Conservation (phyloP, 2,888 invertebrate species). For the Chrysotoxum bicinctum region DNA sequence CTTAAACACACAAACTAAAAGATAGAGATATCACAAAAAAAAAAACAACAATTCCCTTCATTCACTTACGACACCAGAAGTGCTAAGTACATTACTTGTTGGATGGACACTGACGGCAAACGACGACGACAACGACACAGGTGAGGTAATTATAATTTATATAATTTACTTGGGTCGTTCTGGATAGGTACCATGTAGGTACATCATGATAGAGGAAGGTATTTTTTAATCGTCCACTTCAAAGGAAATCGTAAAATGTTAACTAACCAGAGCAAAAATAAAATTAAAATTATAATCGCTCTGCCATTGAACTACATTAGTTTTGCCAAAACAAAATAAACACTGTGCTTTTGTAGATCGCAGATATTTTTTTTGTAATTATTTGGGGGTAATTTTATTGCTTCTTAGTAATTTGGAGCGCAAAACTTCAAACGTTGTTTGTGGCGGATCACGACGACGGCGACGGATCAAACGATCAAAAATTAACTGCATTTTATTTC, state of each 20-base stretch:
- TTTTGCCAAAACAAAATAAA: constrained; percentile 46
- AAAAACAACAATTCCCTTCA: constrained; percentile 28
- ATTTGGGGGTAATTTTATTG: constrained; percentile 60
- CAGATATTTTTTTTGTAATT: constrained; percentile 27
- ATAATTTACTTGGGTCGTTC: constrained; percentile 12
- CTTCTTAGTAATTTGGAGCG: constrained; percentile 40
- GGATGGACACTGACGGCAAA: neutral
- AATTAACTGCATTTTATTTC: constrained; percentile 20
- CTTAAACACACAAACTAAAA: constrained; percentile 44
- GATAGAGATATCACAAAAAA: neutral
- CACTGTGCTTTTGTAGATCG: neutral
- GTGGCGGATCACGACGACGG: constrained; percentile 23
- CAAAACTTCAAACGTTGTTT: constrained; percentile 58
- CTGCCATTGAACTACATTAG: constrained; percentile 62
- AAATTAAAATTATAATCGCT: constrained; percentile 41
- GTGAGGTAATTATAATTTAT: constrained; percentile 40
- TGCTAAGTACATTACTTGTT: constrained; percentile 37
- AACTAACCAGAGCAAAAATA: neutral
- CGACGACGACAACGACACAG: constrained; percentile 3
- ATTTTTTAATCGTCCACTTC: constrained; percentile 45
- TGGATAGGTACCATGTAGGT: neutral
- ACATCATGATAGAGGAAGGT: neutral
- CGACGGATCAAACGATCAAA: constrained; percentile 57
- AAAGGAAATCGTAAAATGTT: constrained; percentile 44
- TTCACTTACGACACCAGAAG: constrained; percentile 7